A percentile compares a stretch with the other conserved stretches of the same genome.
Evolutionary conservation across 2,797 vertebrate species (phyloP).

Genomic region (Hemibagrus guttatus): DNA sequence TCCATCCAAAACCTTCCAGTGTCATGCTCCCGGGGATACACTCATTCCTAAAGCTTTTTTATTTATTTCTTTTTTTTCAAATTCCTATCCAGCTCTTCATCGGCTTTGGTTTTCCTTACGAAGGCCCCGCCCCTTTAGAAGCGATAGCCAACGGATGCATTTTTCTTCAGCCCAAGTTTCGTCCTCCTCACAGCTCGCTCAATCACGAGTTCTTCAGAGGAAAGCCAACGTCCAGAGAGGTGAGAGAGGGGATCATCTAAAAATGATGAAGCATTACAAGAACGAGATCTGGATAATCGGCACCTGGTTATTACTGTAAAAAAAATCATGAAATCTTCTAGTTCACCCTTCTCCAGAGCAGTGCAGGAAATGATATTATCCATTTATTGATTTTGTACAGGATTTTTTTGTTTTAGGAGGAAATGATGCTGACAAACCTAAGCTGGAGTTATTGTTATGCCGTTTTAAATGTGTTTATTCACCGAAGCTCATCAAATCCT

Average conservation of each 20-base stretch:
- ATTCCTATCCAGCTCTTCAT: constrained; percentile 84
- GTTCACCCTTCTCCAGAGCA: not conserved
- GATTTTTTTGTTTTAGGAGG: not conserved
- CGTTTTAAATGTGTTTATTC: not conserved
- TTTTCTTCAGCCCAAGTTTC: constrained; percentile 91
- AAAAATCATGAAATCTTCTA: not conserved
- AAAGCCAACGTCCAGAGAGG: constrained; percentile 95
- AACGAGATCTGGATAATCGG: not conserved
- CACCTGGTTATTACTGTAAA: not conserved
- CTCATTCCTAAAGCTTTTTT: too few relatives aligned
- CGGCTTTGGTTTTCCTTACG: constrained; percentile 96
- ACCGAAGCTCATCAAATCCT: not conserved
- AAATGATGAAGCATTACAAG: not conserved
- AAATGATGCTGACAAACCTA: not conserved
- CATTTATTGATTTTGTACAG: not conserved
- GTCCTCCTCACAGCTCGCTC: constrained; percentile 90
- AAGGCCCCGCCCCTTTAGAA: constrained; percentile 95
- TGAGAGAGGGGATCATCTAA: constrained; percentile 56
- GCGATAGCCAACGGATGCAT: constrained; percentile 94
- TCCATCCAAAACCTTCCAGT: too few relatives aligned
- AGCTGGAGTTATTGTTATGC: not conserved
- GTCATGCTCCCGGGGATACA: not conserved
- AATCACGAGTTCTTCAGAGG: constrained; percentile 98
- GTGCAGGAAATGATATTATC: not conserved
- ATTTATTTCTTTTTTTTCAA: too few relatives aligned